phyloP scores from a whole-genome alignment of 2,113 vertebrate species.

The Symphodus melops region DNA sequence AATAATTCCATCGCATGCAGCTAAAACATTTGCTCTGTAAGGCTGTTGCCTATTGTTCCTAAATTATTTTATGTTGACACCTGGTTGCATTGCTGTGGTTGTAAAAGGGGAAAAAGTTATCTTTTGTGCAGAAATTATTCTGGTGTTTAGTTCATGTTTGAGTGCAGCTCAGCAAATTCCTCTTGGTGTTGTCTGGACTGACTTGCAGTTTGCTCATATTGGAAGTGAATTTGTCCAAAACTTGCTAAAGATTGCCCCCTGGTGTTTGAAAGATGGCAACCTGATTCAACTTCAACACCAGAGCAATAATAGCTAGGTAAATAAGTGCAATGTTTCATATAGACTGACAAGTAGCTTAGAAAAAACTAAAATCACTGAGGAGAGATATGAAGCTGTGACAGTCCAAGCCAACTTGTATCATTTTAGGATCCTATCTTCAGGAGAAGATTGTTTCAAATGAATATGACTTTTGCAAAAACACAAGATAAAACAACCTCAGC shows the following conservation, averaged over 20 bases:
- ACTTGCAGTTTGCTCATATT: not conserved
- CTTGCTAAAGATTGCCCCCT: slow-evolving; percentile 50
- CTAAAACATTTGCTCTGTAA: not conserved
- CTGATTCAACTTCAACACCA: not conserved
- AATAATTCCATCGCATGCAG: too few species aligned
- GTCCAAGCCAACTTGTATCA: too few species aligned
- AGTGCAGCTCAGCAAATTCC: slow-evolving; percentile 12
- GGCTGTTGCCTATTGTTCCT: not conserved
- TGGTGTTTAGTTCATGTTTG: slow-evolving; percentile 18
- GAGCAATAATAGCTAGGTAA: not conserved
- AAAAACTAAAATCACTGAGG: not conserved
- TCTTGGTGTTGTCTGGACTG: not conserved
- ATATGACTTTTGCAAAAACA: too few species aligned
- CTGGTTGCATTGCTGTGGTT: not conserved
- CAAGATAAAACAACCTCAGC: too few species aligned
- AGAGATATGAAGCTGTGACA: too few species aligned
- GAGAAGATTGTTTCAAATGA: too few species aligned
- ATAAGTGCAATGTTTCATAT: too few species aligned
- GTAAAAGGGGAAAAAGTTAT: not conserved
- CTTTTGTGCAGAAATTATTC: not conserved
- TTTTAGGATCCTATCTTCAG: too few species aligned
- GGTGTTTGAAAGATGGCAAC: slow-evolving; percentile 41
- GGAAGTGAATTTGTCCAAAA: not conserved
- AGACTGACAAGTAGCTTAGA: not conserved
- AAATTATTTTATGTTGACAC: not conserved